Evolutionary conservation across 2,113 vertebrate species (phyloP).

Genomic region (Gallinago jamesoni): DNA sequence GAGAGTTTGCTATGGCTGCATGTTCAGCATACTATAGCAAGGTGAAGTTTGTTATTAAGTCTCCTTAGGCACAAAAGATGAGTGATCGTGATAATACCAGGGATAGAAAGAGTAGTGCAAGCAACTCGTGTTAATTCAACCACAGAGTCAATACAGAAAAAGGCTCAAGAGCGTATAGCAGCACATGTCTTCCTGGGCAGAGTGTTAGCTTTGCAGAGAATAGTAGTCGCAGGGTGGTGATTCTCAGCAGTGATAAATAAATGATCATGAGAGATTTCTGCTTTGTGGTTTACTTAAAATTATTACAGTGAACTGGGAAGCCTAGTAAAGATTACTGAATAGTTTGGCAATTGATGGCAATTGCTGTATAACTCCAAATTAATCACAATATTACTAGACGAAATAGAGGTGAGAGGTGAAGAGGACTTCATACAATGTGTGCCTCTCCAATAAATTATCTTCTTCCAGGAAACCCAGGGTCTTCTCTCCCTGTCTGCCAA

Average conservation of each 20-base stretch:
- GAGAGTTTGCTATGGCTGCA: not conserved
- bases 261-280: not conserved
- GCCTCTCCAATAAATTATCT: not conserved
- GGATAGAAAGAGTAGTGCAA: not conserved
- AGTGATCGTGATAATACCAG: not conserved
- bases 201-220: not conserved
- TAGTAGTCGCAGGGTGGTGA: not conserved
- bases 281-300: not conserved
- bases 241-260: not conserved
- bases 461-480: not conserved
- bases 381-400: not conserved
- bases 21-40: not conserved
- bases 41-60: not conserved
- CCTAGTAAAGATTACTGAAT: not conserved
- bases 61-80: not conserved
- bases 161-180: not conserved
- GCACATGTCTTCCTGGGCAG: not conserved
- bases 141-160: not conserved
- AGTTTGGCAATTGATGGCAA: not conserved
- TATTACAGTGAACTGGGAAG: not conserved
- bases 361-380: not conserved
- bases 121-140: not conserved
- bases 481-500: not conserved
- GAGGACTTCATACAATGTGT: not conserved
- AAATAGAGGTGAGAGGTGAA: not conserved